A percentile compares a stretch with the other conserved stretches of the same genome.
Evolutionary conservation across 2,888 invertebrate genomes (phyloP).

Genomic region (Tillus elongatus): DNA sequence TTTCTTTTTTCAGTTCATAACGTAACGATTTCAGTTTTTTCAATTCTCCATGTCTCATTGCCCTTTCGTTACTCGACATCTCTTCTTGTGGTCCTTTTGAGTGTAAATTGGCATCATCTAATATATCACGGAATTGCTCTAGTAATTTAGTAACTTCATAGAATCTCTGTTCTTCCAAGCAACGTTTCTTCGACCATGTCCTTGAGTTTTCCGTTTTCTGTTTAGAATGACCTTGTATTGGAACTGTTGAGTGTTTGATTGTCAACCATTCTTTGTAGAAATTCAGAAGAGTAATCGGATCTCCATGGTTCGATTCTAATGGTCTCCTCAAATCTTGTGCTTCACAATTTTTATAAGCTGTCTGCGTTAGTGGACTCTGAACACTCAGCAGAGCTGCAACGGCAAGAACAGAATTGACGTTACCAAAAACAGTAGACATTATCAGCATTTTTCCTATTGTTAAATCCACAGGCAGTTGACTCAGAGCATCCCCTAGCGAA

Average conservation of each 20-base stretch:
- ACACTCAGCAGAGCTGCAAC: slow-evolving; percentile 88
- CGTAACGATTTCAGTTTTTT: slow-evolving; percentile 71
- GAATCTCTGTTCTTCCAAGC: slow-evolving; percentile 92
- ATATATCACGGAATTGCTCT: slow-evolving; percentile 75
- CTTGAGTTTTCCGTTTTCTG: slow-evolving; percentile 42
- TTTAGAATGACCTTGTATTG: slow-evolving; percentile 25
- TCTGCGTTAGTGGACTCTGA: slow-evolving; percentile 85
- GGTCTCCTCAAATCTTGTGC: slow-evolving; percentile 69
- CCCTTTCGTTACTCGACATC: slow-evolving; percentile 64
- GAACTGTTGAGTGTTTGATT: slow-evolving; percentile 51
- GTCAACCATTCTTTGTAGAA: slow-evolving; percentile 83
- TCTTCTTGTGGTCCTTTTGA: slow-evolving; percentile 29
- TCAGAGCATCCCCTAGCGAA: slow-evolving; percentile 73
- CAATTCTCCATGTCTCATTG: slow-evolving; percentile 79
- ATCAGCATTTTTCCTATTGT: slow-evolving; percentile 92
- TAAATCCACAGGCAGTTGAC: slow-evolving; percentile 89
- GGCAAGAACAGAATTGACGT: slow-evolving; percentile 80
- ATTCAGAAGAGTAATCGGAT: slow-evolving; percentile 83
- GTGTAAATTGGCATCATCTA: slow-evolving; percentile 49
- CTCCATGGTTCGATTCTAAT: slow-evolving; percentile 90
- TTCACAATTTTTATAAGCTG: slow-evolving; percentile 76
- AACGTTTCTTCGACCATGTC: slow-evolving; percentile 82
- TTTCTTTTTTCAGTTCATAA: slow-evolving; percentile 42
- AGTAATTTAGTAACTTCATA: slow-evolving; percentile 93
- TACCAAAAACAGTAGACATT: slow-evolving; percentile 80